A percentile compares a stretch with the other conserved stretches of the same genome.
Conservation (phyloP, 2,797 vertebrate genomes). For the Sarcophilus harrisii region DNA sequence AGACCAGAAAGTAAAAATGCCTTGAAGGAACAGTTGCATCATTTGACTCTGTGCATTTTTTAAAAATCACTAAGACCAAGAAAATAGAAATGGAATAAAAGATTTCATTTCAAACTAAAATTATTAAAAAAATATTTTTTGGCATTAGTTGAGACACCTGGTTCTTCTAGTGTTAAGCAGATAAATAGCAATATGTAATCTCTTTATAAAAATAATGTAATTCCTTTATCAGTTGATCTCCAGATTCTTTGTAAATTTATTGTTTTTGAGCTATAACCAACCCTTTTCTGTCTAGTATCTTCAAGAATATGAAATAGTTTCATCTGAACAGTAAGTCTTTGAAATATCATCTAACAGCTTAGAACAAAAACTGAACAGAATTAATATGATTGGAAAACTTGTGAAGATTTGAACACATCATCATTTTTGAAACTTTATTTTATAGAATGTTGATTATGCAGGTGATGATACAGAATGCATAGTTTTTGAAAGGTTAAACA, state of each 20-base stretch:
- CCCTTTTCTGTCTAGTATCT: neutral
- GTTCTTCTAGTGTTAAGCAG: neutral
- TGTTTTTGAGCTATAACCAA: neutral
- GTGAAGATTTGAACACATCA: neutral
- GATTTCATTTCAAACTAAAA: neutral
- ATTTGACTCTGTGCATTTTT: neutral
- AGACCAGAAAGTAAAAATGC: neutral
- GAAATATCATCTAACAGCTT: neutral
- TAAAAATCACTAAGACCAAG: neutral
- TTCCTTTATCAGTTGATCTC: neutral
- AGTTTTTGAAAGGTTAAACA: neutral
- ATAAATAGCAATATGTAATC: neutral
- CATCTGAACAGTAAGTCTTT: neutral
- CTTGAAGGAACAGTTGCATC: neutral
- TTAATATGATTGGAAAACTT: neutral
- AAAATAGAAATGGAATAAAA: neutral
- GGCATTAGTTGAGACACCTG: neutral
- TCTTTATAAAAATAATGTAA: neutral
- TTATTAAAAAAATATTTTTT: neutral
- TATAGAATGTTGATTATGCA: neutral
- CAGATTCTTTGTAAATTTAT: neutral
- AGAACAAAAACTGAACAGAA: neutral
- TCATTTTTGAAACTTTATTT: neutral
- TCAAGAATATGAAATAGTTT: neutral
- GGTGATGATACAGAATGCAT: neutral